A percentile compares a stretch with the other conserved stretches of the same genome.
Evolutionary conservation across 92 coral and sea anemone genomes (phyloP).

Genomic region (Meandrina meandrites): DNA sequence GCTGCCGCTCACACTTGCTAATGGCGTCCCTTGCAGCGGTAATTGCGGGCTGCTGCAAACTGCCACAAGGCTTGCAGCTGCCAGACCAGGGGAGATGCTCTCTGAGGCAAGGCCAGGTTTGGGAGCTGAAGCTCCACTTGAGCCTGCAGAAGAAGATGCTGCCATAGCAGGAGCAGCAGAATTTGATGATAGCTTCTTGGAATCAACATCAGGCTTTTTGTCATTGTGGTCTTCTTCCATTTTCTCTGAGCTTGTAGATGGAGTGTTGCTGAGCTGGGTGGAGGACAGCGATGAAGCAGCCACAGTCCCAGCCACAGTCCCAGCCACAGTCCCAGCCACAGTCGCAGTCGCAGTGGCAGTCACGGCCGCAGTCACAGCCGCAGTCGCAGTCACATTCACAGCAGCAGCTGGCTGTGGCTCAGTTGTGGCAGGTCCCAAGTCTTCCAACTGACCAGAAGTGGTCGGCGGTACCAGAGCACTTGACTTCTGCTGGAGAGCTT

Average conservation of each 20-base stretch:
- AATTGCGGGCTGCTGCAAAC: constrained; percentile 67
- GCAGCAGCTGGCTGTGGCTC: not conserved
- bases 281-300: not conserved
- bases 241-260: constrained; percentile 25
- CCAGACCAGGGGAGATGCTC: constrained; percentile 68
- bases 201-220: not conserved
- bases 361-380: too few relatives aligned
- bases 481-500: constrained; percentile 68
- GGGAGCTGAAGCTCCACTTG: constrained; percentile 40
- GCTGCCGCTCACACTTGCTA: constrained; percentile 25
- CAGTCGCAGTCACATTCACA: too few relatives aligned
- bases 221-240: constrained; percentile 29
- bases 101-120: constrained; percentile 43
- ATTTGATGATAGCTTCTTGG: not conserved
- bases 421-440: not conserved
- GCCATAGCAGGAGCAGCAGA: not conserved
- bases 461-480: constrained; percentile 64
- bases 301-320: too few relatives aligned
- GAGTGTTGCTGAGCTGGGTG: not conserved
- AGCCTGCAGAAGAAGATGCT: constrained; percentile 25
- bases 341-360: too few relatives aligned
- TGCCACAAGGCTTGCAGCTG: constrained; percentile 79
- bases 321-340: too few relatives aligned
- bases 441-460: not conserved
- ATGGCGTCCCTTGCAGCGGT: constrained; percentile 22